Conservation (phyloP, 2,113 vertebrate species). For the Hemiscyllium ocellatum region DNA sequence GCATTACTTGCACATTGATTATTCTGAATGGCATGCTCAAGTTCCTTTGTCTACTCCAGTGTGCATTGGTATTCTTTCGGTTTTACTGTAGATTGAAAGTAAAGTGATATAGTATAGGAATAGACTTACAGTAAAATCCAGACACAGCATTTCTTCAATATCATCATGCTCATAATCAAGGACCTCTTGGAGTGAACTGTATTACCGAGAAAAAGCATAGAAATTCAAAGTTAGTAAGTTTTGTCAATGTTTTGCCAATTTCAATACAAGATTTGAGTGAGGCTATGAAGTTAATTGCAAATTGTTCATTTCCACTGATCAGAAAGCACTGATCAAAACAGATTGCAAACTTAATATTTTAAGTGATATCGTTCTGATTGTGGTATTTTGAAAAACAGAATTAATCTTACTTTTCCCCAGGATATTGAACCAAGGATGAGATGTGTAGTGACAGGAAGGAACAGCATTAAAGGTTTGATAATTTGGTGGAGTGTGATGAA, state of each 20-base stretch:
- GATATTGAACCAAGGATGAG: background rate
- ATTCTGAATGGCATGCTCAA: background rate
- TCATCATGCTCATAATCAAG: slow-evolving; percentile 24
- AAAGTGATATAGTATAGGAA: background rate
- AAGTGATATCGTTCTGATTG: background rate
- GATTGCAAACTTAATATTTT: background rate
- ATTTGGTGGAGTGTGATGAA: background rate
- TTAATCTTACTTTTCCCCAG: background rate
- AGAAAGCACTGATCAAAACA: background rate
- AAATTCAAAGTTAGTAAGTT: background rate
- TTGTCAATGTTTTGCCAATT: background rate
- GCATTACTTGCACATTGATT: background rate
- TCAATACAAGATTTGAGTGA: background rate
- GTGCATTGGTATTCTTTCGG: no score
- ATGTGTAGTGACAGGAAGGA: background rate
- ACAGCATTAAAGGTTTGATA: background rate
- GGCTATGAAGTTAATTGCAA: background rate
- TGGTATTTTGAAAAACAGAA: background rate
- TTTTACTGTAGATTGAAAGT: slow-evolving; percentile 2
- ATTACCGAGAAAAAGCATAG: background rate
- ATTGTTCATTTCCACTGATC: background rate
- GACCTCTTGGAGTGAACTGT: background rate
- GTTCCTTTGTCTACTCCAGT: background rate
- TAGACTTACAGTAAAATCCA: slow-evolving; percentile 34
- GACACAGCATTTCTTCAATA: background rate